These are phyloP conservation scores for Odontomyia ornata DNA, from an alignment of 2,888 invertebrate genomes.

Conservation along the genomic window DNA sequence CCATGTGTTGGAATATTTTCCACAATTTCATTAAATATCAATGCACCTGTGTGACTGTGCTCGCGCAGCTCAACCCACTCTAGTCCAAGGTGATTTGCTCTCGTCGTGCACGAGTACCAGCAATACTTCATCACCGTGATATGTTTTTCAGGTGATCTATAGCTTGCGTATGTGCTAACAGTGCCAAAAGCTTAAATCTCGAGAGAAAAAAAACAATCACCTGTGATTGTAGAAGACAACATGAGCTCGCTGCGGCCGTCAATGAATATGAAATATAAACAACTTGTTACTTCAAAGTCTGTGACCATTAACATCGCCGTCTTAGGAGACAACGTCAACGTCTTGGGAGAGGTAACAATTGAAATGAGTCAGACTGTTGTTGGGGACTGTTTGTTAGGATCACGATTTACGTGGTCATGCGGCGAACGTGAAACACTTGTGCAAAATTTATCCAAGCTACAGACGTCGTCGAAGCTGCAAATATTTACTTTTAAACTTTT, in stretches of 20 bases:
- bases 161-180: too few species aligned
- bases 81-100: constrained; percentile 26
- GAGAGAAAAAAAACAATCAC: neutral
- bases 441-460: constrained; percentile 19
- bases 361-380: constrained; percentile 22
- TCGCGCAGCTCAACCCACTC: neutral
- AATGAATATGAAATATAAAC: neutral
- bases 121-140: neutral
- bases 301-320: neutral
- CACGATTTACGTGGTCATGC: constrained; percentile 22
- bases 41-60: neutral
- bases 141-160: neutral
- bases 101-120: neutral
- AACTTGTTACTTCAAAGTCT: constrained; percentile 8
- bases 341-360: too few species aligned
- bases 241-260: neutral
- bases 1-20: neutral
- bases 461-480: too few species aligned
- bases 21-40: constrained; percentile 25
- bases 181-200: neutral
- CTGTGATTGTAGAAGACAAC: neutral
- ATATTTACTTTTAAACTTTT: too few species aligned
- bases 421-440: constrained; percentile 6
- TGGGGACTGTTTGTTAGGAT: neutral
- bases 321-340: neutral